Conservation (phyloP, 2,797 vertebrate species). For the Lacerta viridis region DNA sequence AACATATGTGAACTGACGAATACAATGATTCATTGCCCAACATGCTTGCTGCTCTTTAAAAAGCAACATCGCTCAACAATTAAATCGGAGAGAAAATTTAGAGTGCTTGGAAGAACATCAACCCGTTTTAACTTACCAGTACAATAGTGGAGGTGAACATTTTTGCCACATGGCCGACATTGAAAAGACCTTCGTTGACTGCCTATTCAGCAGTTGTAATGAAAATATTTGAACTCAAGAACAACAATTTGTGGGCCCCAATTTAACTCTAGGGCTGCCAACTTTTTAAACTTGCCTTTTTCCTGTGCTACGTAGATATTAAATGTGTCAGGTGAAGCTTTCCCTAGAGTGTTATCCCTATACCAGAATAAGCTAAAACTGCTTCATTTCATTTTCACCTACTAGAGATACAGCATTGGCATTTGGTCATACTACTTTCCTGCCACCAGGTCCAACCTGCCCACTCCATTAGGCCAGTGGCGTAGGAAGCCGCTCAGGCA, state of each 20-base stretch:
- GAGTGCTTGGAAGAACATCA: not conserved
- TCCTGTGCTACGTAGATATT: not conserved
- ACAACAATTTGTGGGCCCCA: not conserved
- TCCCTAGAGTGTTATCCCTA: not conserved
- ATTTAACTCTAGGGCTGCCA: not conserved
- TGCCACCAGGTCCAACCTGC: not conserved
- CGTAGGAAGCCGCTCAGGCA: too few species aligned
- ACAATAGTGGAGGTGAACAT: not conserved
- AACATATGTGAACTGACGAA: constrained; percentile 42
- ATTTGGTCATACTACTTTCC: not conserved
- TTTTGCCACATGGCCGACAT: not conserved
- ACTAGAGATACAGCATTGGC: not conserved
- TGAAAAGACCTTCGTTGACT: too few species aligned
- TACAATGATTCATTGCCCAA: constrained; percentile 38
- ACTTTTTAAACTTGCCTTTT: not conserved
- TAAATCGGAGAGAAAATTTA: constrained; percentile 28
- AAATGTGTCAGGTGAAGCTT: not conserved
- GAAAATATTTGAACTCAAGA: not conserved
- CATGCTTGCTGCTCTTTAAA: constrained; percentile 13
- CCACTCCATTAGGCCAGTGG: too few species aligned
- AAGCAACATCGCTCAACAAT: not conserved
- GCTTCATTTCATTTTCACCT: not conserved
- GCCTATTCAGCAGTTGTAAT: not conserved
- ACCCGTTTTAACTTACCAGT: not conserved
- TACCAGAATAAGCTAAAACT: not conserved